Evolutionary conservation across 1,140 invertebrate species (phyloP).

Genomic region (Holotrichia oblita): DNA sequence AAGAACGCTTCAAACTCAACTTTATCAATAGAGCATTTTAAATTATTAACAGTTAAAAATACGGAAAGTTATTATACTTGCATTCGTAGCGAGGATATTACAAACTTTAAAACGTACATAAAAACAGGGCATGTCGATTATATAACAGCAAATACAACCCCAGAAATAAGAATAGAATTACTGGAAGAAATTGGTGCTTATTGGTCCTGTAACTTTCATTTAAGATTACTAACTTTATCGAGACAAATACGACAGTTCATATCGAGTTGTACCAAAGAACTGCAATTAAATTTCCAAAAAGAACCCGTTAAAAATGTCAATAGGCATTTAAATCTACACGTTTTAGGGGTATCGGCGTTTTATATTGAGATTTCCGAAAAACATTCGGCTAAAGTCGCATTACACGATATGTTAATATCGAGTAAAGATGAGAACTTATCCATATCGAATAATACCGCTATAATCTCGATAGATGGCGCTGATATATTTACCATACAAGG

Average conservation of each 20-base stretch:
- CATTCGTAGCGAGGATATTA: slow-evolving; percentile 63
- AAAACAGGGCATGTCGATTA: slow-evolving; percentile 55
- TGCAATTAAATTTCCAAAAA: background rate
- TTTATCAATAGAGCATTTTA: slow-evolving; percentile 59
- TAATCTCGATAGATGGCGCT: slow-evolving; percentile 76
- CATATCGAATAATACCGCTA: slow-evolving; percentile 45
- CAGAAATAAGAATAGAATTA: slow-evolving; percentile 64
- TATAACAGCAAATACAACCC: slow-evolving; percentile 59
- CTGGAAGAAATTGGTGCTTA: slow-evolving; percentile 70
- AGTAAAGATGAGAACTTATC: slow-evolving; percentile 44
- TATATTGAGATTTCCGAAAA: slow-evolving; percentile 68
- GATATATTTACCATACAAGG: slow-evolving; percentile 81
- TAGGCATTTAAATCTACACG: slow-evolving; percentile 61
- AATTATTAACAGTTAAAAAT: slow-evolving; percentile 58
- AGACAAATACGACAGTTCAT: slow-evolving; percentile 68
- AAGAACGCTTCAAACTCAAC: slow-evolving; percentile 58
- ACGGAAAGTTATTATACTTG: slow-evolving; percentile 62
- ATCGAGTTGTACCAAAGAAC: slow-evolving; percentile 45
- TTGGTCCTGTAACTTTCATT: slow-evolving; percentile 80
- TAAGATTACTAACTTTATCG: slow-evolving; percentile 73
- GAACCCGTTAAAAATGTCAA: slow-evolving; percentile 47
- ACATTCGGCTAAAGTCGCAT: slow-evolving; percentile 70
- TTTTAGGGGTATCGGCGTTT: slow-evolving; percentile 68
- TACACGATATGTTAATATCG: slow-evolving; percentile 54
- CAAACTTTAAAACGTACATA: slow-evolving; percentile 55